These are phyloP conservation scores for Palythoa caribaeorum DNA, from an alignment of 92 coral and sea anemone genomes.

Conservation along the genomic window DNA sequence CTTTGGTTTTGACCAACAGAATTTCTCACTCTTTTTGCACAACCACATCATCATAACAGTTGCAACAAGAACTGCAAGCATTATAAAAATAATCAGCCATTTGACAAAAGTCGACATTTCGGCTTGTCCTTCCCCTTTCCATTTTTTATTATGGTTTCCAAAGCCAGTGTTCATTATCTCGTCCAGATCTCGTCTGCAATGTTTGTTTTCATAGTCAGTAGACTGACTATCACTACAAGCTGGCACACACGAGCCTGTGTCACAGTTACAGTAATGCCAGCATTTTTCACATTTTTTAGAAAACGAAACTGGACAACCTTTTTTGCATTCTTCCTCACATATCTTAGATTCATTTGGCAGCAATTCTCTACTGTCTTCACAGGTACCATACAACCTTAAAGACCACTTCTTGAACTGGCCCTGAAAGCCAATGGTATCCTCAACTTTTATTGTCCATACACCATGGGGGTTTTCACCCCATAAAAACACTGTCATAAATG, in stretches of 20 bases:
- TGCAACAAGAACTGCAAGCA: slow-evolving; percentile 74
- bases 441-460: slow-evolving; percentile 81
- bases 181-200: slow-evolving; percentile 59
- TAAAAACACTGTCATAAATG: slow-evolving; percentile 96
- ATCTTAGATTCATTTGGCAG: slow-evolving; percentile 62
- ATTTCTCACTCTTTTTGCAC: slow-evolving; percentile 76
- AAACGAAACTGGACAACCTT: slow-evolving; percentile 79
- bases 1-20: slow-evolving; percentile 78
- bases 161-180: not conserved
- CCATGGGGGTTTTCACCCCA: slow-evolving; percentile 99
- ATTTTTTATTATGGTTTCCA: slow-evolving; percentile 44
- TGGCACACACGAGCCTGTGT: slow-evolving; percentile 79
- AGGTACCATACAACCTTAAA: slow-evolving; percentile 88
- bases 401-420: slow-evolving; percentile 89
- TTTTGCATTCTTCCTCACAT: slow-evolving; percentile 74
- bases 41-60: slow-evolving; percentile 81
- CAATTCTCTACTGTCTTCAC: slow-evolving; percentile 61
- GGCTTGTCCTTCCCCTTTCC: slow-evolving; percentile 3
- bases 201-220: slow-evolving; percentile 63
- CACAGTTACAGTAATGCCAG: slow-evolving; percentile 85
- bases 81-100: slow-evolving; percentile 83
- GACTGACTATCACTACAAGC: slow-evolving; percentile 74
- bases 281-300: slow-evolving; percentile 76
- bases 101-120: slow-evolving; percentile 83
- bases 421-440: slow-evolving; percentile 64